Percentiles rank a stretch among this genome's conserved stretches.
Conservation (phyloP, 2,888 invertebrate species). For the Argyra leucocephala region DNA sequence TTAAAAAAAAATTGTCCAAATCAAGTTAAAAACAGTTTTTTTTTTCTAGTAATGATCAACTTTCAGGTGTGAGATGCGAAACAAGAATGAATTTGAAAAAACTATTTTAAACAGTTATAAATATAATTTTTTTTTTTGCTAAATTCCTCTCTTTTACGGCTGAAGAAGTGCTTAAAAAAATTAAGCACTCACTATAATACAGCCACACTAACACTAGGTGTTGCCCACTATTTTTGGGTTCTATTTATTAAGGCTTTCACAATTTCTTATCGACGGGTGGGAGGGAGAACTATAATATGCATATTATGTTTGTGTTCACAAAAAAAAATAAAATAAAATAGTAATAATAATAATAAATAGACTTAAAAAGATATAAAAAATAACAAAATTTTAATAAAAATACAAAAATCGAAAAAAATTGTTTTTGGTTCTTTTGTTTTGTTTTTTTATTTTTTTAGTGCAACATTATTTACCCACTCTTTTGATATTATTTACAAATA, state of each 20-base stretch:
- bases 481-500: neutral
- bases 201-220: constrained; percentile 46
- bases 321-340: neutral
- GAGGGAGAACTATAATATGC: constrained; percentile 31
- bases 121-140: neutral
- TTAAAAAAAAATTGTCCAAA: constrained; percentile 11
- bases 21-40: neutral
- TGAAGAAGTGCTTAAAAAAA: constrained; percentile 17
- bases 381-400: neutral
- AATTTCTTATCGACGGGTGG: constrained; percentile 33
- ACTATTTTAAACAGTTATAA: neutral
- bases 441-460: too few relatives aligned
- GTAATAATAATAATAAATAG: neutral
- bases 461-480: constrained; percentile 5
- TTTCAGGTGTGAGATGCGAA: neutral
- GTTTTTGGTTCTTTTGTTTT: too few relatives aligned
- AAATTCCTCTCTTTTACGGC: constrained; percentile 7
- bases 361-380: neutral
- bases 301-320: too few relatives aligned
- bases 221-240: constrained; percentile 41
- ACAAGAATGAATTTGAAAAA: neutral
- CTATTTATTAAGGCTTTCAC: constrained; percentile 45
- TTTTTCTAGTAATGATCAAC: neutral
- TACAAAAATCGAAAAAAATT: neutral
- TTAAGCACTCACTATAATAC: constrained; percentile 41